Percentiles rank a stretch among this genome's conserved stretches.
phyloP scores from a whole-genome alignment of 2,113 vertebrate genomes.

The Piliocolobus tephrosceles region DNA sequence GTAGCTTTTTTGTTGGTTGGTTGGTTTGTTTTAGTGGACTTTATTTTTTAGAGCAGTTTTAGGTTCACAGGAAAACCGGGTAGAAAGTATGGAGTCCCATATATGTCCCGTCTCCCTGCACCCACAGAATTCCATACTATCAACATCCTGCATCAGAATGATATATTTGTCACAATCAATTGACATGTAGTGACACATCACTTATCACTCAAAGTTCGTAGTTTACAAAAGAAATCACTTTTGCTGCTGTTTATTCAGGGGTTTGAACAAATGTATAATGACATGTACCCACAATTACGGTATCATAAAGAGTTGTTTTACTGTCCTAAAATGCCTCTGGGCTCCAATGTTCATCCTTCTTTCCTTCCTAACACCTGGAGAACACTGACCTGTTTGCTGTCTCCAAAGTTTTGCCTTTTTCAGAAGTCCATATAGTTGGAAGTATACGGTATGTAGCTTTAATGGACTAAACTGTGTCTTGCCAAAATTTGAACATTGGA shows the following conservation, averaged over 20 bases:
- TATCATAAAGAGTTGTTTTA: not conserved
- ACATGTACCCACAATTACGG: too few relatives aligned
- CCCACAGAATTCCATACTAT: not conserved
- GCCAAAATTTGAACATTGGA: not conserved
- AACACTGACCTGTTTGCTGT: not conserved
- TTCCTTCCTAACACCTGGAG: not conserved
- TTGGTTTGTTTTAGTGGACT: not conserved
- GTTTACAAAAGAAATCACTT: not conserved
- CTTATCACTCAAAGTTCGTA: not conserved
- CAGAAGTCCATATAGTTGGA: not conserved
- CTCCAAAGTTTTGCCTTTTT: not conserved
- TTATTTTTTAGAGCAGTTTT: not conserved
- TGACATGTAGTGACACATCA: not conserved
- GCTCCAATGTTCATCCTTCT: not conserved
- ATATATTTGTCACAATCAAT: not conserved
- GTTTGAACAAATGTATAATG: not conserved
- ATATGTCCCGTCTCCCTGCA: not conserved
- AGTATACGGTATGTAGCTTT: not conserved
- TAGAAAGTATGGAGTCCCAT: not conserved
- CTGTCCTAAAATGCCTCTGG: not conserved
- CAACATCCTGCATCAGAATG: not conserved
- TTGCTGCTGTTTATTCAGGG: not conserved
- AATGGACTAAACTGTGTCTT: not conserved
- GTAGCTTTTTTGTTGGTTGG: not conserved
- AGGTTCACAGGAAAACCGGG: not conserved